Evolutionary conservation across 2,113 vertebrate species (phyloP), one percentile per base, ranked within the genome.

Genomic region (Hippocampus guttulatus): DNA sequence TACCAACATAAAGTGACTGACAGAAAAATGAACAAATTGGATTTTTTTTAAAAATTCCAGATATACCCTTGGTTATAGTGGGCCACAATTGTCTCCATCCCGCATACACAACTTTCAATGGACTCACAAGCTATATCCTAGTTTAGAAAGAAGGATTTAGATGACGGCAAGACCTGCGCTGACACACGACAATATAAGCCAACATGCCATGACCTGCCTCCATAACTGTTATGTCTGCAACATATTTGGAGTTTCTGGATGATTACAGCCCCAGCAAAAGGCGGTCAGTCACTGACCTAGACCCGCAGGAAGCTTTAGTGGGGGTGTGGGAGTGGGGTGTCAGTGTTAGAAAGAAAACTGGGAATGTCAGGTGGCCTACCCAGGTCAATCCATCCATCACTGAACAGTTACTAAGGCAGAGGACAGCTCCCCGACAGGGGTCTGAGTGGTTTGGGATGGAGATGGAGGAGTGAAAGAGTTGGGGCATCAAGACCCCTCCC

Each of bases 321-420:
- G 8, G 58, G 16, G 80, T 81, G 62, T 12, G 21, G 68, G 71
- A 75, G 86, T 80, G 77, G 86, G 84, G 81, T 43, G 30, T 40
- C 21, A 52, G 69, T 51, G 74, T 70, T 68, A 79, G 84, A 72
- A 86, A 89, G 89, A 88, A 89, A 85, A 72, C 27, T 21, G 74
- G 84, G 87, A 88, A 90, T 77, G 75, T 84, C 69, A 75, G 75
- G 83, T 69, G 72, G 85, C 85, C 87, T 85, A 90, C 89, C 88
- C 87, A 84, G 89, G 89, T 89, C 86, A 87, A 85, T 88, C 89
- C 89, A 91, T 93, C 91, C 86, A 91, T 93, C 91, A 91, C 72
- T 20, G 76, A 23, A 85, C 88, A 87, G 89, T 91, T 92, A 91
- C 87, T 89, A 90, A 90, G 86, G 83, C 65, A 23, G 85, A 85